phyloP scores from a whole-genome alignment of 2,113 vertebrate genomes.

The Thomomys bottae region DNA sequence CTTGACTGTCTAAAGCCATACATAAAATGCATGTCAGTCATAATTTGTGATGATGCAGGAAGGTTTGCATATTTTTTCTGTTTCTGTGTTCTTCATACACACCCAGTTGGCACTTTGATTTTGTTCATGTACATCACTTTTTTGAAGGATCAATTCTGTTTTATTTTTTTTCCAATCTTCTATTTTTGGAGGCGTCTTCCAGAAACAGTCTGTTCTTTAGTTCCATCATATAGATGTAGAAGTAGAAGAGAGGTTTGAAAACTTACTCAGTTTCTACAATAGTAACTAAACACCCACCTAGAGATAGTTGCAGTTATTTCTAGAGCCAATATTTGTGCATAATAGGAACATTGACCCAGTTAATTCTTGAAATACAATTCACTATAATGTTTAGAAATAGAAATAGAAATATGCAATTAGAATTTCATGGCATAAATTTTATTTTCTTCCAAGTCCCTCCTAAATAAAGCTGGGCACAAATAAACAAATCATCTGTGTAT shows the following conservation, averaged over 20 bases:
- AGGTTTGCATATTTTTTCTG: no score
- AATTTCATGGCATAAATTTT: slow-evolving; percentile 4
- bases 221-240: background rate
- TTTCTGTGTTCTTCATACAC: no score
- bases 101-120: no score
- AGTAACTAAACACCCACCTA: background rate
- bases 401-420: slow-evolving; percentile 23
- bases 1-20: no score
- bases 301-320: background rate
- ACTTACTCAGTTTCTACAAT: background rate
- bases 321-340: background rate
- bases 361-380: slow-evolving; percentile 7
- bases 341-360: background rate
- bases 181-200: background rate
- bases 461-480: background rate
- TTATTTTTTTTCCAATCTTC: background rate
- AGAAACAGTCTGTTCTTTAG: background rate
- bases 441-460: slow-evolving; percentile 24
- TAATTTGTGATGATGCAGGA: no score
- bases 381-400: slow-evolving; percentile 15
- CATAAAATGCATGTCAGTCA: no score
- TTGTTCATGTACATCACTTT: background rate
- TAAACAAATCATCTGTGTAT: background rate
- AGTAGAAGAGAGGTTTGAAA: background rate
- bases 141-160: background rate